These are phyloP conservation scores for Limnephilus auricula DNA, from an alignment of 2,888 invertebrate genomes.

Conservation along the genomic window DNA sequence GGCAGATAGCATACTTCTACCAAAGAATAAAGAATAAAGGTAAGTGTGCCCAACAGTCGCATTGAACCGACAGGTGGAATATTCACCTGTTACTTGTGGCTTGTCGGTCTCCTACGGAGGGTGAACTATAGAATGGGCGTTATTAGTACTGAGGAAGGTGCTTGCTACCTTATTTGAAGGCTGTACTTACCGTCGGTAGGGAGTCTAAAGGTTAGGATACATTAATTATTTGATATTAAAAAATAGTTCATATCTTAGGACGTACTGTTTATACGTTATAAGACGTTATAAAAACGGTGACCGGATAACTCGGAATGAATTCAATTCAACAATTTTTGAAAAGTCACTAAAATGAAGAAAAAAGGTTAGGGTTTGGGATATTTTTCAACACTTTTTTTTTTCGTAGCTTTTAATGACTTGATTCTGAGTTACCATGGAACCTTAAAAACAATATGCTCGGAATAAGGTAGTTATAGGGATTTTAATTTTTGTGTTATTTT, in stretches of 20 bases:
- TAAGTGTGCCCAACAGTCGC: constrained; percentile 49
- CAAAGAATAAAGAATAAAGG: neutral
- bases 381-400: no score
- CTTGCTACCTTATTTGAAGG: neutral
- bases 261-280: neutral
- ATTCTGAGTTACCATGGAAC: no score
- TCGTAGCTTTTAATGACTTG: no score
- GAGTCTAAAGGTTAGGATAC: neutral
- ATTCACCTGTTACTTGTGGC: constrained; percentile 66
- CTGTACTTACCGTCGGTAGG: neutral
- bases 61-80: constrained; percentile 62
- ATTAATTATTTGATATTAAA: neutral
- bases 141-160: constrained; percentile 25
- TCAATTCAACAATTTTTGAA: no score
- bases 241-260: neutral
- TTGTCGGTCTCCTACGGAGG: neutral
- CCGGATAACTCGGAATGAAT: no score
- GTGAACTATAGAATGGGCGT: constrained; percentile 32
- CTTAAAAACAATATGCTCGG: no score
- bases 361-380: no score
- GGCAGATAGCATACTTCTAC: constrained; percentile 23
- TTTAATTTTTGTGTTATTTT: no score
- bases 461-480: no score
- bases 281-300: no score
- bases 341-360: no score